Evolutionary conservation across 2,797 vertebrate species (phyloP).

Genomic region (Echeneis naucrates): DNA sequence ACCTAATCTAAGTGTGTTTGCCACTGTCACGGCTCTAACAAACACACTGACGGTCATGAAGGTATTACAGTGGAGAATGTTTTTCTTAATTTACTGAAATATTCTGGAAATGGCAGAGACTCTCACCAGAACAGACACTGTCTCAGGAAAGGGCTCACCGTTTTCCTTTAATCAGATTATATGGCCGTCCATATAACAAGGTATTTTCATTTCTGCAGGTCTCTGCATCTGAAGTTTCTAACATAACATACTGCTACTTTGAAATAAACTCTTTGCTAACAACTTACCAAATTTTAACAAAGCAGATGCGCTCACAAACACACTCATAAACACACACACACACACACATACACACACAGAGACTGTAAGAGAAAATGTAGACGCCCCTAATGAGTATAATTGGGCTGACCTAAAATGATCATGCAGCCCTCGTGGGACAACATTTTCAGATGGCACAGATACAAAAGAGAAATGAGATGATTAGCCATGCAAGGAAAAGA

Average conservation of each 20-base stretch:
- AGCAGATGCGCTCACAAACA: background rate
- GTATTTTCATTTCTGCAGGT: background rate
- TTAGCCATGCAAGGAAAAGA: background rate
- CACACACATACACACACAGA: background rate
- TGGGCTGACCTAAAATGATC: slow-evolving; percentile 37
- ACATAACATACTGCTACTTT: too few relatives aligned
- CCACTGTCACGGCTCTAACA: slow-evolving; percentile 4
- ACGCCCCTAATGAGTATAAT: slow-evolving; percentile 38
- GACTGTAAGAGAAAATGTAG: slow-evolving; percentile 13
- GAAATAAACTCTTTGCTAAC: background rate
- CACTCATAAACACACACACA: too few relatives aligned
- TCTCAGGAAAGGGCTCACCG: background rate
- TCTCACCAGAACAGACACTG: background rate
- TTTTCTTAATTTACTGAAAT: background rate
- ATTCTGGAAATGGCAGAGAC: background rate
- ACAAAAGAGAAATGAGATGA: slow-evolving; percentile 7
- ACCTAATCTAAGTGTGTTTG: slow-evolving; percentile 30
- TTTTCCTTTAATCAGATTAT: background rate
- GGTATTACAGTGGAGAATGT: background rate
- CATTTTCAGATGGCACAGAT: slow-evolving; percentile 37
- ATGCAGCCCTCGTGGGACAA: slow-evolving; percentile 10
- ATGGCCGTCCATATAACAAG: background rate
- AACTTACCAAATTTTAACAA: background rate
- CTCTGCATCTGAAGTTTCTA: slow-evolving; percentile 8
- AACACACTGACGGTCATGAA: background rate